Percentiles rank a stretch among this genome's conserved stretches.
Evolutionary conservation across 2,888 invertebrate genomes (phyloP).

Genomic region (Diarsia brunnea): DNA sequence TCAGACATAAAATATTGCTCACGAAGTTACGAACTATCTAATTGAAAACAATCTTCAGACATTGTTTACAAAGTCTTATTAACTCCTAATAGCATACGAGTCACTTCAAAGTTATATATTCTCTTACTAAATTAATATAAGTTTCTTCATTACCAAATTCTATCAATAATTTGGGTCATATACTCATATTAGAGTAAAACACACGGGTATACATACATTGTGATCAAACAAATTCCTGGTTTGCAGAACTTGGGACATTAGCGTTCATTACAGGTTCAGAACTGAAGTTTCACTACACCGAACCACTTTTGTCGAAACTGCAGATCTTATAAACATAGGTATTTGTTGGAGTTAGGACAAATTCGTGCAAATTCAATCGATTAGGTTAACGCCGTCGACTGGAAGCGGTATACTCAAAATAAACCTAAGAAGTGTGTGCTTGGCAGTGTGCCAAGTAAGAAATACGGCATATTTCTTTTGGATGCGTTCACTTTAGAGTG

Average conservation of each 20-base stretch:
- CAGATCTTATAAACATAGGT: conserved; percentile 50
- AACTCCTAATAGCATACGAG: conserved; percentile 40
- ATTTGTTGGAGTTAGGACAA: conserved; percentile 59
- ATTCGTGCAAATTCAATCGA: conserved; percentile 74
- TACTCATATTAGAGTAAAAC: conserved; percentile 44
- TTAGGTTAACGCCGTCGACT: conserved; percentile 83
- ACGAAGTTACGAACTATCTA: conserved; percentile 27
- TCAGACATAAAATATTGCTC: not conserved
- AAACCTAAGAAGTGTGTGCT: conserved; percentile 55
- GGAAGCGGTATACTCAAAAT: conserved; percentile 73
- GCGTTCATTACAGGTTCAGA: conserved; percentile 33
- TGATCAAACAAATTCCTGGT: conserved; percentile 54
- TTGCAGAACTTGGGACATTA: conserved; percentile 34
- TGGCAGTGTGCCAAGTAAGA: conserved; percentile 61
- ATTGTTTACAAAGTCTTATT: conserved; percentile 49
- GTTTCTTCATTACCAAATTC: conserved; percentile 61
- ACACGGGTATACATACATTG: conserved; percentile 69
- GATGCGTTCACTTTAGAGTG: conserved; percentile 62
- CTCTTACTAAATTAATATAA: conserved; percentile 51
- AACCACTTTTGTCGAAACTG: conserved; percentile 41
- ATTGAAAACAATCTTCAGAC: conserved; percentile 31
- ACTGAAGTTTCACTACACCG: conserved; percentile 42
- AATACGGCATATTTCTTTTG: conserved; percentile 60
- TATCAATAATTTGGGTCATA: conserved; percentile 56
- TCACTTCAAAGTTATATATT: conserved; percentile 29